Evolutionary conservation across 2,113 vertebrate species (phyloP).

Genomic region (Uria lomvia): DNA sequence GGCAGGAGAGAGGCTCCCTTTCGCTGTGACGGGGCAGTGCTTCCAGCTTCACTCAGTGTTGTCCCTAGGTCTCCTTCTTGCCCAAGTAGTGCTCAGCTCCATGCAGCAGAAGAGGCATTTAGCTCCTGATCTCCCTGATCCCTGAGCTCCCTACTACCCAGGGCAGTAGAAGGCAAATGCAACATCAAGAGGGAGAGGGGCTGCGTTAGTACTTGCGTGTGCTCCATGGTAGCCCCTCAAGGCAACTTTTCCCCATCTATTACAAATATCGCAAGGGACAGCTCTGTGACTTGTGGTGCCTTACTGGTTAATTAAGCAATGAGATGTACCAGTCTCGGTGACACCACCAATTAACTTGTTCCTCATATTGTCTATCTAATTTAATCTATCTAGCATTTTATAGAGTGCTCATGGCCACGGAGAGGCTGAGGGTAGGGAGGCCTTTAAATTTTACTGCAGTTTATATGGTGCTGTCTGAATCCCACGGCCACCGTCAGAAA

Average conservation of each 20-base stretch:
- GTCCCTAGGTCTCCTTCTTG: neutral
- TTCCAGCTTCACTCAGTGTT: neutral
- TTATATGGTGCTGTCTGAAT: neutral
- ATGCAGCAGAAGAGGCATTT: neutral
- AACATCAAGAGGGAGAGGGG: neutral
- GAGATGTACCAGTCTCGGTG: neutral
- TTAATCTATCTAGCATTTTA: slow-evolving; percentile 6
- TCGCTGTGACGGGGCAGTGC: neutral
- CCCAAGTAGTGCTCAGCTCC: rapidly evolving
- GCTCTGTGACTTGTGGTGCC: neutral
- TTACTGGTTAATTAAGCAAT: slow-evolving; percentile 22
- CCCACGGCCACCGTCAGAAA: neutral
- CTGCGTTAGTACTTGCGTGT: neutral
- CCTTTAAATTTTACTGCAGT: neutral
- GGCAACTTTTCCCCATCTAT: neutral
- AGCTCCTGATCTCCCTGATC: neutral
- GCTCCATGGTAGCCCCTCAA: neutral
- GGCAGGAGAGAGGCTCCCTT: neutral
- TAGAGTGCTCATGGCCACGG: neutral
- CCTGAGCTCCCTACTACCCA: neutral
- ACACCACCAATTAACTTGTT: neutral
- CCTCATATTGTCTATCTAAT: neutral
- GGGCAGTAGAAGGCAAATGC: neutral
- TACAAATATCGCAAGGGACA: neutral
- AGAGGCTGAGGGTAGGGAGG: neutral